Conservation (phyloP, 2,888 invertebrate species). For the Tillus elongatus region DNA sequence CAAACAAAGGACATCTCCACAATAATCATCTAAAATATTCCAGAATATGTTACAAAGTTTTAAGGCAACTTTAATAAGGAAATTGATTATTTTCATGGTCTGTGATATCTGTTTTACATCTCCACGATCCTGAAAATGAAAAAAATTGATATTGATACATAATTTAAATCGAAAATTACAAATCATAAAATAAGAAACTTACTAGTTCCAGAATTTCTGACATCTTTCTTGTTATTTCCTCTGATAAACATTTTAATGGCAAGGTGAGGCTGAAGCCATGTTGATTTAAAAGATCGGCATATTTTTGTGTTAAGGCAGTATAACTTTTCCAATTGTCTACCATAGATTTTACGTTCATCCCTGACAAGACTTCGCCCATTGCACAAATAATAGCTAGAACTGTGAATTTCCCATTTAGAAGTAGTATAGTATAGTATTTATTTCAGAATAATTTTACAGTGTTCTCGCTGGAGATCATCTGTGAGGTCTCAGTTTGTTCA, state of each 20-base stretch:
- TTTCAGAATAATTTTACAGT: too few species aligned
- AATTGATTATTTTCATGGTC: constrained; percentile 44
- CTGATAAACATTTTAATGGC: constrained; percentile 19
- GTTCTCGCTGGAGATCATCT: too few species aligned
- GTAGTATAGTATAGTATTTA: too few species aligned
- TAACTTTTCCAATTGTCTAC: constrained; percentile 49
- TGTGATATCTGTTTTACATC: constrained; percentile 41
- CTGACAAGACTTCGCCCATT: constrained; percentile 43
- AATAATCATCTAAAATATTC: constrained; percentile 14
- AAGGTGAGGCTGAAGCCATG: constrained; percentile 30
- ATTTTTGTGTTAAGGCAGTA: constrained; percentile 42
- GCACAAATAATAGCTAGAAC: constrained; percentile 43
- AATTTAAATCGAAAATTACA: background rate
- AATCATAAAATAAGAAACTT: too few species aligned
- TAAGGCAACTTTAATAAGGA: constrained; percentile 44
- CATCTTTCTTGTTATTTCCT: constrained; percentile 23
- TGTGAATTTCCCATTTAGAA: too few species aligned
- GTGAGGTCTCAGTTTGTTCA: too few species aligned
- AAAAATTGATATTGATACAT: background rate
- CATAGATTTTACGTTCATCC: constrained; percentile 46
- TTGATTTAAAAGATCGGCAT: constrained; percentile 36
- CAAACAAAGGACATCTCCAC: too few species aligned
- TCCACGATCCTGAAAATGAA: constrained; percentile 36
- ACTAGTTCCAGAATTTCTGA: constrained; percentile 31
- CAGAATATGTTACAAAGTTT: constrained; percentile 41